These are phyloP conservation scores for Syrrhaptes paradoxus DNA, from an alignment of 2,113 vertebrate genomes.

Conservation along the genomic window DNA sequence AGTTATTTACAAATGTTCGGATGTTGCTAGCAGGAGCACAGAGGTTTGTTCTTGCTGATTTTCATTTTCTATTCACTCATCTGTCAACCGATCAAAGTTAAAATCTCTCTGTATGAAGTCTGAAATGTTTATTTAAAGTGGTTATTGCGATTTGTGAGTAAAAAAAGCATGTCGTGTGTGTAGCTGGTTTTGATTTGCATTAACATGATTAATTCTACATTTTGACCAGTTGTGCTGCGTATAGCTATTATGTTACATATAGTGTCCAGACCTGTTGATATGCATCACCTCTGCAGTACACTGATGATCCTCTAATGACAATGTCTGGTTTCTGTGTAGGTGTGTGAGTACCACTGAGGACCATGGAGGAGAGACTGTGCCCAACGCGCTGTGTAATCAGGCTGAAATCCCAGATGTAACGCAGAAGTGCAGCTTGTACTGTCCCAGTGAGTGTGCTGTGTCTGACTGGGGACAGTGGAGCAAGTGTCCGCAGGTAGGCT, in stretches of 20 bases:
- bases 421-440: conserved; percentile 86
- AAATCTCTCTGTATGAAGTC: not conserved
- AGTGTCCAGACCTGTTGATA: not conserved
- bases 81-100: not conserved
- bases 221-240: not conserved
- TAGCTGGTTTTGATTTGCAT: not conserved
- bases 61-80: conserved; percentile 27
- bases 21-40: conserved; percentile 6
- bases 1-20: not conserved
- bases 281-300: rapidly evolving
- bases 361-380: conserved; percentile 67
- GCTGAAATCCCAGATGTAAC: conserved; percentile 78
- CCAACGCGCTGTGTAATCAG: conserved; percentile 80
- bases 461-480: conserved; percentile 91
- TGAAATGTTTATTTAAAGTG: not conserved
- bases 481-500: conserved; percentile 85
- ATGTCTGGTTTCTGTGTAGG: conserved; percentile 67
- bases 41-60: conserved; percentile 1
- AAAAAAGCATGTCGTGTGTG: not conserved
- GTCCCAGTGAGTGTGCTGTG: conserved; percentile 88
- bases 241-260: not conserved
- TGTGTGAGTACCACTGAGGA: conserved; percentile 80
- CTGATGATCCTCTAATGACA: not conserved
- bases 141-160: not conserved
- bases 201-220: not conserved